Conservation (phyloP, 2,113 vertebrate species). For the Isichthys henryi region DNA sequence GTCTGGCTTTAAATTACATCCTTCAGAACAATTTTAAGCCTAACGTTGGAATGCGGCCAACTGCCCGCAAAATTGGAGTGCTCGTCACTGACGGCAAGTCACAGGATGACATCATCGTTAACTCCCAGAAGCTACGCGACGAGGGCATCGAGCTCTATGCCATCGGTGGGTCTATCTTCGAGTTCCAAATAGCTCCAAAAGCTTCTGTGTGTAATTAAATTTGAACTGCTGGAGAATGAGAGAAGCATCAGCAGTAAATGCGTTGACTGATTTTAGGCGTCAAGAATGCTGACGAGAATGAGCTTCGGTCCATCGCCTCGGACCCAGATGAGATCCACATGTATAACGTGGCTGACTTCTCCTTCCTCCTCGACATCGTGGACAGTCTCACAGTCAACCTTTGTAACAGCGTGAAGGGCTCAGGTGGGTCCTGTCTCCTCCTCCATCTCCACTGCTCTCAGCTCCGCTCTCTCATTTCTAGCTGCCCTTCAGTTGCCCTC, state of each 20-base stretch:
- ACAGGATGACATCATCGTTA: slow-evolving; percentile 79
- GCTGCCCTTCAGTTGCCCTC: neutral
- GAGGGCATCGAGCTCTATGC: slow-evolving; percentile 83
- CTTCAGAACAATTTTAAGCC: slow-evolving; percentile 83
- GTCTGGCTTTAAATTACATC: slow-evolving; percentile 89
- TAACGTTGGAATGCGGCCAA: slow-evolving; percentile 78
- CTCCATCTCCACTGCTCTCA: neutral
- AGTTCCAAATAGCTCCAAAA: neutral
- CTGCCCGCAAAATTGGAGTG: slow-evolving; percentile 85
- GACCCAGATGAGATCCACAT: slow-evolving; percentile 86
- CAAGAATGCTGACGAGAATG: slow-evolving; percentile 93
- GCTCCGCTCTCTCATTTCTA: neutral
- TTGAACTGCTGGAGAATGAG: neutral
- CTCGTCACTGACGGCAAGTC: slow-evolving; percentile 96
- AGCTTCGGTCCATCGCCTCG: slow-evolving; percentile 82
- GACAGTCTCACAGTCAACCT: slow-evolving; percentile 79
- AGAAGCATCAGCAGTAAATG: neutral
- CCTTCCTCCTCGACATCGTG: slow-evolving; percentile 79
- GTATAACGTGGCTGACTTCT: slow-evolving; percentile 93
- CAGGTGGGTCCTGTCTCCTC: slow-evolving; percentile 60
- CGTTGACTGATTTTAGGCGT: slow-evolving; percentile 66
- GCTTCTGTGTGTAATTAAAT: neutral
- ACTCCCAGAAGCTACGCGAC: slow-evolving; percentile 77
- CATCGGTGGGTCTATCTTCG: slow-evolving; percentile 64
- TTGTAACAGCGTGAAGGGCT: slow-evolving; percentile 93